A percentile compares a stretch with the other conserved stretches of the same genome.
phyloP scores from a whole-genome alignment of 2,797 vertebrate species.

The Nothura maculosa region DNA sequence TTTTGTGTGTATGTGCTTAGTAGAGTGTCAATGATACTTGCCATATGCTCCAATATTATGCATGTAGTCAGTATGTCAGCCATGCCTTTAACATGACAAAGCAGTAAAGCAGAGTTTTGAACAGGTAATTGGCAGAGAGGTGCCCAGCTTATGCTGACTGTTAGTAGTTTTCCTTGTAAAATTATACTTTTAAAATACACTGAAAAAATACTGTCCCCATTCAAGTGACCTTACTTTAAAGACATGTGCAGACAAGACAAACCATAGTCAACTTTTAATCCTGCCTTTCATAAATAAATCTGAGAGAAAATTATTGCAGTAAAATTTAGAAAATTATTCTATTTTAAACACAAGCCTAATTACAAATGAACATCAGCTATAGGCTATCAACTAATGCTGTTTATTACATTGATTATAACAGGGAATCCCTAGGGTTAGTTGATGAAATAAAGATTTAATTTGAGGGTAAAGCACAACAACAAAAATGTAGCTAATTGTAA shows the following conservation, averaged over 20 bases:
- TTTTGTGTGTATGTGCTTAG: not conserved
- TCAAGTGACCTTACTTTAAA: conserved; percentile 37
- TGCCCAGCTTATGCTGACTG: not conserved
- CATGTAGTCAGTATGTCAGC: not conserved
- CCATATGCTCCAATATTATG: not conserved
- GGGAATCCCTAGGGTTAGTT: conserved; percentile 83
- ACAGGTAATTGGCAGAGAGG: not conserved
- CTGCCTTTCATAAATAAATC: conserved; percentile 81
- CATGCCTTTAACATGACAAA: not conserved
- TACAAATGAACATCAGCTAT: conserved; percentile 70
- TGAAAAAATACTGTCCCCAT: not conserved
- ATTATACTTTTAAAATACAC: not conserved
- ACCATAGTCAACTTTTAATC: conserved; percentile 77
- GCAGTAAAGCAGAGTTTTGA: not conserved
- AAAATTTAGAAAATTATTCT: conserved; percentile 81
- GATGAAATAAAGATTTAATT: conserved; percentile 85
- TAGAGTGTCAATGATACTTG: conserved; percentile 36
- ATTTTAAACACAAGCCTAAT: conserved; percentile 81
- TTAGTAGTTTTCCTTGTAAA: conserved; percentile 7
- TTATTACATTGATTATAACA: conserved; percentile 82
- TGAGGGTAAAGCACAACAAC: conserved; percentile 85
- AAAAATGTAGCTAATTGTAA: conserved; percentile 88
- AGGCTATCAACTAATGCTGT: conserved; percentile 80
- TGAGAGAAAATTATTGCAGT: conserved; percentile 71
- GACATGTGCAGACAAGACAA: conserved; percentile 76